These are phyloP conservation scores for Hydrochoerus hydrochaeris DNA, from an alignment of 2,113 vertebrate genomes.

Conservation along the genomic window DNA sequence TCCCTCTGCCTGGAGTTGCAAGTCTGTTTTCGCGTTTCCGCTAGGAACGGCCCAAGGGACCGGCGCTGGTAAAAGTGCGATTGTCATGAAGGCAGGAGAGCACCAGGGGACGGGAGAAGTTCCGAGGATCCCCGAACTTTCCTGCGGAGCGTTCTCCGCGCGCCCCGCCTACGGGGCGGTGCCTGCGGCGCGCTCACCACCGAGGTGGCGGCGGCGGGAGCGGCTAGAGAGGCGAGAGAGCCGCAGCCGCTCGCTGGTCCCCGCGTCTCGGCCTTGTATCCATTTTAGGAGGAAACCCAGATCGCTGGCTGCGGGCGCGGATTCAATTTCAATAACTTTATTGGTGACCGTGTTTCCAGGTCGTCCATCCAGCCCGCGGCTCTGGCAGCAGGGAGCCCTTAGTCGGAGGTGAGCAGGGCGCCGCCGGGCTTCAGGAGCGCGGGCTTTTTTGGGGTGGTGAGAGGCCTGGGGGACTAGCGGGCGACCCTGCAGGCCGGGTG, in stretches of 20 bases:
- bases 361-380: neutral
- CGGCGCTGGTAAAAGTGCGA: accelerated
- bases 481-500: neutral
- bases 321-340: slow-evolving; percentile 77
- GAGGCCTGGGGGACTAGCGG: neutral
- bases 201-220: neutral
- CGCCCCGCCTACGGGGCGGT: too few species aligned
- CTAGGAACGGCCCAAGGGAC: too few species aligned
- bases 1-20: neutral
- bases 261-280: neutral
- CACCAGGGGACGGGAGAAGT: neutral
- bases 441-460: neutral
- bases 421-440: neutral
- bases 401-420: slow-evolving; percentile 11
- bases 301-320: neutral
- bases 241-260: neutral
- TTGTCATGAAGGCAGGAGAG: too few species aligned
- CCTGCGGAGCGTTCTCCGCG: neutral
- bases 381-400: neutral
- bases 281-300: slow-evolving; percentile 76
- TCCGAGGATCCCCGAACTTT: neutral
- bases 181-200: slow-evolving; percentile 3
- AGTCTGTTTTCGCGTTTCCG: neutral
- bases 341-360: neutral
- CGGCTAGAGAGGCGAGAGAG: slow-evolving; percentile 69